Evolutionary conservation across 2,113 vertebrate species (phyloP).

Genomic region (Nibea coibor): DNA sequence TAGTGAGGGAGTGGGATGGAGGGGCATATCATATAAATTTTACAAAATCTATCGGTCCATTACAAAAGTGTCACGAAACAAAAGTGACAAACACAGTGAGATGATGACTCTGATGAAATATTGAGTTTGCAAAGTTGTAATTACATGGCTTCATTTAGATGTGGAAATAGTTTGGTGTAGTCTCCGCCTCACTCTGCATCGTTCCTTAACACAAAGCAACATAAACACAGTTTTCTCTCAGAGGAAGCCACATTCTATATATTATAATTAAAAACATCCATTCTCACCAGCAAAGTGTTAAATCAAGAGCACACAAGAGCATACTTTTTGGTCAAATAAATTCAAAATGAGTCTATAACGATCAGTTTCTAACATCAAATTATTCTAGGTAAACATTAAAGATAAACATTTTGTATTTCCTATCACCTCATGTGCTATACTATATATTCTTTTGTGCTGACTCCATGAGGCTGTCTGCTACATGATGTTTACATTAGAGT

Average conservation of each 20-base stretch:
- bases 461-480: constrained; percentile 43
- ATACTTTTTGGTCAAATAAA: constrained; percentile 73
- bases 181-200: constrained; percentile 50
- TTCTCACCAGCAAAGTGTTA: constrained; percentile 64
- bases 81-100: constrained; percentile 64
- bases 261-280: constrained; percentile 70
- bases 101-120: constrained; percentile 61
- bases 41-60: constrained; percentile 49
- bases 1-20: constrained; percentile 28
- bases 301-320: constrained; percentile 70
- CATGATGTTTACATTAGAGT: constrained; percentile 22
- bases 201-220: constrained; percentile 68
- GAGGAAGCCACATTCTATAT: constrained; percentile 65
- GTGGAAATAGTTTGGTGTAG: constrained; percentile 63
- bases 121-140: constrained; percentile 70
- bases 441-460: constrained; percentile 41
- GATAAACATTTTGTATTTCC: constrained; percentile 43
- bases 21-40: constrained; percentile 37
- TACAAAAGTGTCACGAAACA: constrained; percentile 62
- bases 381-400: constrained; percentile 29
- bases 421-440: constrained; percentile 7
- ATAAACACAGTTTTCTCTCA: constrained; percentile 69
- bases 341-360: constrained; percentile 35
- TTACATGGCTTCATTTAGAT: constrained; percentile 78
- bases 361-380: constrained; percentile 49